These are phyloP conservation scores for Microcebus tavaratra DNA, from an alignment of 2,113 vertebrate genomes.

Conservation along the genomic window DNA sequence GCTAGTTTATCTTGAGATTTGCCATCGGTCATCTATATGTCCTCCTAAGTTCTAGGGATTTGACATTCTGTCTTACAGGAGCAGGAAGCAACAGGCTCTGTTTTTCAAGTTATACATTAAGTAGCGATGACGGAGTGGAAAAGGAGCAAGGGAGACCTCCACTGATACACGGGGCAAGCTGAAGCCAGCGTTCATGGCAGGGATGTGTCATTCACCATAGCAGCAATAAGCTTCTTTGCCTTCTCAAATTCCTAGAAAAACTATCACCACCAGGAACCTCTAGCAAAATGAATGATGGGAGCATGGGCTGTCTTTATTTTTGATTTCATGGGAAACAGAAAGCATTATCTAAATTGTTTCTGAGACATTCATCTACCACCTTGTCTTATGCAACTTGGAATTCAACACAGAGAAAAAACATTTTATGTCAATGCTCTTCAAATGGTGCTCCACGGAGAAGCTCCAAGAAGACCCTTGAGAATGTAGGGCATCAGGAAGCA, in stretches of 20 bases:
- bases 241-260: constrained; percentile 10
- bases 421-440: neutral
- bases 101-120: constrained; percentile 26
- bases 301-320: neutral
- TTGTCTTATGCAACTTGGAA: neutral
- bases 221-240: neutral
- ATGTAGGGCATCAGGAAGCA: rapidly evolving
- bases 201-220: neutral
- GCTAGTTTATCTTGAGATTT: neutral
- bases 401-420: neutral
- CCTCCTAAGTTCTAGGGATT: neutral
- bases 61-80: neutral
- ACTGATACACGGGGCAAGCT: neutral
- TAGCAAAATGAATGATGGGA: neutral
- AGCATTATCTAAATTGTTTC: neutral
- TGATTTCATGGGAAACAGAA: neutral
- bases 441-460: neutral
- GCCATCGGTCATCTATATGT: neutral
- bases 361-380: neutral
- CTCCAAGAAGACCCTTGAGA: neutral
- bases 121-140: neutral
- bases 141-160: neutral
- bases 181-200: neutral
- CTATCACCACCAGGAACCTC: neutral
- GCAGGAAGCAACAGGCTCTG: neutral